Evolutionary conservation across 2,113 vertebrate species (phyloP), one percentile per base, ranked within the genome.

Genomic region (Mola mola): DNA sequence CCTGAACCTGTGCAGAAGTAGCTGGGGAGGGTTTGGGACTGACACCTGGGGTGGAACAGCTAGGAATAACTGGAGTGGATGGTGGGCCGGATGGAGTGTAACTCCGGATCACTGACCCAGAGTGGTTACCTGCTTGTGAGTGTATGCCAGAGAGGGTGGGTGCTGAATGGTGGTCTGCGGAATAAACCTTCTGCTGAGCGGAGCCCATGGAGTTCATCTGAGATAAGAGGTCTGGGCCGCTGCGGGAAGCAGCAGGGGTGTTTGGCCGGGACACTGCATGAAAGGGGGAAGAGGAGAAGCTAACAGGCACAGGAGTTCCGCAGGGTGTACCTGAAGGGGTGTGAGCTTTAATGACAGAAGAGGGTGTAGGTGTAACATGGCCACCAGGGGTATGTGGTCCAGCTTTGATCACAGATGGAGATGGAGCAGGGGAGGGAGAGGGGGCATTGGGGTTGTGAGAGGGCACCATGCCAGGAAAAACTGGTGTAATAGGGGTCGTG

Each of bases 391-490:
- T 91, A 37, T 87, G 85, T 4, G 89, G 90, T 8, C 88, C 91
- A 1, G 82, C 87, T 79, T 82, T 93, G 56, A 93, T 93, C 50
- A 93, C 92, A 8, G 94, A 91, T 10, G 93, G 83, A 33, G 91
- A 91, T 13, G 92, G 93, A 0, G 82, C 86, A 2, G 84, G 90
- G 10, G 88, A 88, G 15, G 79, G 85, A 7, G 88, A 81, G 40
- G 84, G 46, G 19, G 86, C 52, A 12, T 72, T 75, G 2, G 78
- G 75, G 60, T 89, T 90, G 53, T 92, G 89, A 58, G 91, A 88
- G 43, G 94, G 90, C 52, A 94, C 88, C 71, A 96, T 93, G 66
- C 96, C 93, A 21, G 96, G 92, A 65, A 98, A 98, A 48, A 94
- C 84, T 0, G 94, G 87, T 4, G 96, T 93, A 43, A 93, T 76